Percentiles rank a stretch among this genome's conserved stretches.
Evolutionary conservation across 1,140 invertebrate species (phyloP).

Genomic region (Drosophila cardini): DNA sequence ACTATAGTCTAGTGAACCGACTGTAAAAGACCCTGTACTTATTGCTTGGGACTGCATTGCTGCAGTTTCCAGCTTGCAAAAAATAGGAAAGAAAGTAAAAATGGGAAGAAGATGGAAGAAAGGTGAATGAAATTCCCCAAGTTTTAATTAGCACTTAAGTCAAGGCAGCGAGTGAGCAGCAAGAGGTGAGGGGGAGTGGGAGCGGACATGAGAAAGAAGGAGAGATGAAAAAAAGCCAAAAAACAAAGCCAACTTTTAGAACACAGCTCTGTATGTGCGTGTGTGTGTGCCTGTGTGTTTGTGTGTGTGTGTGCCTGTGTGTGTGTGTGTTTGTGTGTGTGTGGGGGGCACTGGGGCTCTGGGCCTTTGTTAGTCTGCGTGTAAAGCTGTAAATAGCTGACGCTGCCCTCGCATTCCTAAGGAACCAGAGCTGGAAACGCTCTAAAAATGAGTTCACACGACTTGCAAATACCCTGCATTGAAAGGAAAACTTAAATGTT

Average conservation of each 20-base stretch:
- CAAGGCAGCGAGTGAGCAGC: slow-evolving; percentile 6
- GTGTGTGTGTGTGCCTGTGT: slow-evolving; percentile 1
- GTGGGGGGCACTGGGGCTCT: not conserved
- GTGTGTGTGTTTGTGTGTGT: not conserved
- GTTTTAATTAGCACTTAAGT: slow-evolving; percentile 44
- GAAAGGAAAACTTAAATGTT: too few relatives aligned
- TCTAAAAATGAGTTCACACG: not conserved
- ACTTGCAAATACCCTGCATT: not conserved
- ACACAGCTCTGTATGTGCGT: too few relatives aligned
- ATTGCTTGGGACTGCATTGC: not conserved
- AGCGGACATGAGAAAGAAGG: not conserved
- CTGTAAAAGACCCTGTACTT: too few relatives aligned
- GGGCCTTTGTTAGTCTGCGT: slow-evolving; percentile 2
- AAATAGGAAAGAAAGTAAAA: too few relatives aligned
- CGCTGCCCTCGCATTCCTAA: not conserved
- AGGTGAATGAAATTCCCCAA: slow-evolving; percentile 25
- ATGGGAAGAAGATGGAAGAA: not conserved
- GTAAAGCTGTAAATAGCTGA: slow-evolving; percentile 17
- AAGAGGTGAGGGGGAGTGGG: not conserved
- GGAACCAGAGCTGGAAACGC: not conserved
- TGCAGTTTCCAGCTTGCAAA: slow-evolving; percentile 8
- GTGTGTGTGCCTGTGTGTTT: not conserved
- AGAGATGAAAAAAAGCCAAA: not conserved
- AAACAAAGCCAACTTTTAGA: slow-evolving; percentile 18
- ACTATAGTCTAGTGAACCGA: too few relatives aligned